Base-by-base conservation (phyloP, 2,888 invertebrate genomes). In the Junonia oenone region DNA sequence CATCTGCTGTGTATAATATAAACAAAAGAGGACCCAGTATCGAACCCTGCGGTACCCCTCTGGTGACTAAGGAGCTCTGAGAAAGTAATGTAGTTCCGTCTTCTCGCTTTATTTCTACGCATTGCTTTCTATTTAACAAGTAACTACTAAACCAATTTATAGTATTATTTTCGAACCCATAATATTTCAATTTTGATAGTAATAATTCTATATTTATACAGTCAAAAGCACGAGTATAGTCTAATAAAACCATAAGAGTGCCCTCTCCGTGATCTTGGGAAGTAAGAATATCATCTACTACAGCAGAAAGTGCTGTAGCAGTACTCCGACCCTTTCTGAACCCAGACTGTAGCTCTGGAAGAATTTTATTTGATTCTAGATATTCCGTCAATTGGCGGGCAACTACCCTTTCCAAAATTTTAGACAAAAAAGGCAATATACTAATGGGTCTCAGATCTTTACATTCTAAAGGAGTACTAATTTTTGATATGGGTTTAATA, bases 201-300 rank as follows among this genome's bases (percentile, higher is more conserved):
- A 49, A 13, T 8, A 49, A 38, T 13, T 11, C 13, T 37, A 37
- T 13, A 33, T 52, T 0, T 49, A 72, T 63, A 14, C 56, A 54
- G 38, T 73, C 71, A 40, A 73, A 73, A 5, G 70, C 73, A 13
- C 71, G 66, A 0, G 68, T 67, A 37, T 65, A 72, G 48, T 73
- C 71, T 5, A 72, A 59, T 0, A 70, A 43, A 0, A 63, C 55
- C 2, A 69, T 35, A 0, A 70, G 17, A 0, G 67, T 66, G 3
- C 66, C 54, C 45, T 45, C 35, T 1, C 63, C 60, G 0, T 22
- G 15, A 40, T 76, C 72, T 1, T 59, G 59, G 0, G 61, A 67
- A 0, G 29, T 17, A 4, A 68, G 40, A 0, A 70, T 56, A 38
- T 72, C 63, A 19, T 72, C 68, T 0, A 61, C 14, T 0, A 73